Evolutionary conservation across 2,888 invertebrate genomes (phyloP).

Genomic region (Kuschelorhynchus macadamiae): DNA sequence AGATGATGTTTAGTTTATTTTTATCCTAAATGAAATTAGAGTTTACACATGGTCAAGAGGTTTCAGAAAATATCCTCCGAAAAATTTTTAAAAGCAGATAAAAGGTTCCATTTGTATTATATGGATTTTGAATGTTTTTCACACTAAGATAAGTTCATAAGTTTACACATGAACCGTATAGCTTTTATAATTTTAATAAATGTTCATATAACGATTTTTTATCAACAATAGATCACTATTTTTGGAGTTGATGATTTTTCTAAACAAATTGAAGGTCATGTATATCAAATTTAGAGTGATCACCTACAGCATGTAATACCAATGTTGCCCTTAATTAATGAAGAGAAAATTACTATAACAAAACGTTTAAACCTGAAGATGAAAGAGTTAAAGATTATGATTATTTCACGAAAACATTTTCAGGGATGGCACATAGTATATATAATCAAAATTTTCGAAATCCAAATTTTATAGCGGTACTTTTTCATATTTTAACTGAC

Average conservation of each 20-base stretch:
- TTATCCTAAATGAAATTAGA: not conserved
- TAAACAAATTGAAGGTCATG: not conserved
- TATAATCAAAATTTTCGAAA: not conserved
- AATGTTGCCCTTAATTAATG: not conserved
- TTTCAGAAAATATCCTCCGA: not conserved
- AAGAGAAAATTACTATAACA: not conserved
- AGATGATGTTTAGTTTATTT: no score
- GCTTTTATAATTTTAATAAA: not conserved
- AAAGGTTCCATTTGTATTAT: not conserved
- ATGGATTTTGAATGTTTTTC: not conserved
- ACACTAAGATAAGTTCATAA: not conserved
- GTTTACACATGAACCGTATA: not conserved
- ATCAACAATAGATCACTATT: conserved; percentile 4
- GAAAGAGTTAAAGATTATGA: conserved; percentile 1
- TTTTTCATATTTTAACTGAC: not conserved
- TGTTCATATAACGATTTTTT: conserved; percentile 5
- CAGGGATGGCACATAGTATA: not conserved
- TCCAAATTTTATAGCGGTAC: not conserved
- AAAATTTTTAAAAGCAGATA: not conserved
- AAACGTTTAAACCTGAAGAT: not conserved
- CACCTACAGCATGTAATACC: conserved; percentile 6
- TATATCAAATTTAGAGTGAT: not conserved
- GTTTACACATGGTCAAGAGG: not conserved
- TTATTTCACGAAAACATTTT: conserved; percentile 1
- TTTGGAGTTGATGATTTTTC: no score